A percentile compares a stretch with the other conserved stretches of the same genome.
Evolutionary conservation across 2,888 invertebrate genomes (phyloP).

Genomic region (Eutolmus rufibarbis): DNA sequence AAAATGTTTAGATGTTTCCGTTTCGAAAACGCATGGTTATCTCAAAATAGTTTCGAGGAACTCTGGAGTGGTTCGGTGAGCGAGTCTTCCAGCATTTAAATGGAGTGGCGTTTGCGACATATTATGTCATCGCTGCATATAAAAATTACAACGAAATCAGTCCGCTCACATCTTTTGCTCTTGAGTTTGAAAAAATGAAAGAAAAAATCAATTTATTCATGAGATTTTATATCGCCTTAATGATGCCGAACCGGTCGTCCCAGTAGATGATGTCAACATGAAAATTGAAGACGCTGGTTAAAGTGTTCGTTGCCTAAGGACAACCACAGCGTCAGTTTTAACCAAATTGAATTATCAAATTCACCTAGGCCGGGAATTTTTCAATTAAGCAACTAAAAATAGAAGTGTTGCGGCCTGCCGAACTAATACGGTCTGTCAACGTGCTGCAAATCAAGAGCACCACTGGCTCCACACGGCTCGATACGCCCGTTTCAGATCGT

Average conservation of each 20-base stretch:
- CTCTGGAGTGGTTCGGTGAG: neutral
- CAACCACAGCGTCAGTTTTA: neutral
- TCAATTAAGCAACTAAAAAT: conserved; percentile 36
- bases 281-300: neutral
- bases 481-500: neutral
- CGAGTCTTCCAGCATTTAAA: neutral
- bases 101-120: neutral
- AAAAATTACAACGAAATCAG: neutral
- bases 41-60: neutral
- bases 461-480: neutral
- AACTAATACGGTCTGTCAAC: neutral
- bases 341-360: conserved; percentile 6
- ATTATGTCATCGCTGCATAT: conserved; percentile 23
- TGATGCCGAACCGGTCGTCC: neutral
- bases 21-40: neutral
- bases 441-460: neutral
- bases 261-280: conserved; percentile 32
- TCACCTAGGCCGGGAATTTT: conserved; percentile 8
- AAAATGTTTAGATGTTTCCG: neutral
- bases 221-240: conserved; percentile 7
- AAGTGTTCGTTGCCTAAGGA: neutral
- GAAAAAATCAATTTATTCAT: conserved; percentile 20
- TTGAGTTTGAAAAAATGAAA: neutral
- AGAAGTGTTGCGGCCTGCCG: neutral
- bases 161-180: neutral